Percentiles rank a stretch among this genome's conserved stretches.
phyloP scores from a whole-genome alignment of 2,797 vertebrate genomes.

The Melanotaenia nigrans region DNA sequence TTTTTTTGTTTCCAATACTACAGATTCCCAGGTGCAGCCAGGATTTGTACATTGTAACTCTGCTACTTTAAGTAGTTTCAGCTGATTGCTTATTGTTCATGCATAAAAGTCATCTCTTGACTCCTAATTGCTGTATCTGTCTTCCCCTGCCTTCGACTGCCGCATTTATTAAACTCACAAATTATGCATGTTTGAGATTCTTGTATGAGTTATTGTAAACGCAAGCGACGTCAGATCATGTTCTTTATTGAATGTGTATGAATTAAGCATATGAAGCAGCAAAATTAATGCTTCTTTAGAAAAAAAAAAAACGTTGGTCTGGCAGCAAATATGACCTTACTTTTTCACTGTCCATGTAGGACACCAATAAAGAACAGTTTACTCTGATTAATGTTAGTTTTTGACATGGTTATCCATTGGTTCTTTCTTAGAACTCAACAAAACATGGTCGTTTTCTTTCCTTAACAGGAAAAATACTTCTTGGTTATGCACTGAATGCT shows the following conservation, averaged over 20 bases:
- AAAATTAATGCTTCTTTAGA: slow-evolving; percentile 10
- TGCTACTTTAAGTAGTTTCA: slow-evolving; percentile 66
- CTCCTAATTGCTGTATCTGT: slow-evolving; percentile 60
- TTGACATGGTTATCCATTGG: slow-evolving; percentile 9
- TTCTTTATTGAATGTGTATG: slow-evolving; percentile 14
- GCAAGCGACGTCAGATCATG: slow-evolving; percentile 7
- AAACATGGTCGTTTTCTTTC: slow-evolving; percentile 46
- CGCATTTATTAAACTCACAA: slow-evolving; percentile 51
- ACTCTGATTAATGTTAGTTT: neutral
- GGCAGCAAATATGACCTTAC: neutral
- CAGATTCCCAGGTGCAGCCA: slow-evolving; percentile 75
- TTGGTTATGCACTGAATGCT: slow-evolving; percentile 51
- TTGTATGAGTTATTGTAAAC: slow-evolving; percentile 14
- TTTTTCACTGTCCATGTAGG: neutral
- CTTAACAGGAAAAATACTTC: slow-evolving; percentile 56
- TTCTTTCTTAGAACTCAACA: slow-evolving; percentile 30
- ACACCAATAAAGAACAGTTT: neutral
- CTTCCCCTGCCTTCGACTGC: slow-evolving; percentile 44
- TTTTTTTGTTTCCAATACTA: slow-evolving; percentile 63
- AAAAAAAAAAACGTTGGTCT: neutral
- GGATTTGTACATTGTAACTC: slow-evolving; percentile 65
- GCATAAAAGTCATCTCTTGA: slow-evolving; percentile 68
- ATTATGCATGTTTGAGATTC: slow-evolving; percentile 30
- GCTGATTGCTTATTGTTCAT: slow-evolving; percentile 73
- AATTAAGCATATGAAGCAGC: neutral